Evolutionary conservation across 1,140 invertebrate genomes (phyloP).

Genomic region (Orchesella cincta): DNA sequence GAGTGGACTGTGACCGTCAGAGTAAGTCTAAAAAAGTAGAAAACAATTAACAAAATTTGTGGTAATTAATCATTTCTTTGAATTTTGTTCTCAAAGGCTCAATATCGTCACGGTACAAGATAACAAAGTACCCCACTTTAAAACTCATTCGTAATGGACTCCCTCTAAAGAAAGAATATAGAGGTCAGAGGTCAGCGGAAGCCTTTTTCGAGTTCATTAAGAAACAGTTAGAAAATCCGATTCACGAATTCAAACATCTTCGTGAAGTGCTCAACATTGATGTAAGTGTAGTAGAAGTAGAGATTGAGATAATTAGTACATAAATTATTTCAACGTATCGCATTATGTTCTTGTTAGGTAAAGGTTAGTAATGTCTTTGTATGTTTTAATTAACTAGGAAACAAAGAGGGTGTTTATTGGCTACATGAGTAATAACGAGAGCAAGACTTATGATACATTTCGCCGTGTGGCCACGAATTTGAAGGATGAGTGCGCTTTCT

Average conservation of each 20-base stretch:
- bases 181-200: conserved; percentile 77
- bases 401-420: conserved; percentile 86
- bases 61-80: not conserved
- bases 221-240: conserved; percentile 88
- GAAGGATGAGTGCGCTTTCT: conserved; percentile 94
- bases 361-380: too few relatives aligned
- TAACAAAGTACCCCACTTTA: conserved; percentile 97
- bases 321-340: not conserved
- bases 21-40: conserved; percentile 60
- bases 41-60: not conserved
- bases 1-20: conserved; percentile 95
- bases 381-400: conserved; percentile 29
- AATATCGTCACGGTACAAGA: conserved; percentile 87
- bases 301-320: not conserved
- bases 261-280: conserved; percentile 78
- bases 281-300: conserved; percentile 57
- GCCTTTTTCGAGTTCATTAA: conserved; percentile 82
- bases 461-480: conserved; percentile 81
- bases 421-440: conserved; percentile 83
- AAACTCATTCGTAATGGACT: conserved; percentile 95
- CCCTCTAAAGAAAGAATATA: conserved; percentile 90
- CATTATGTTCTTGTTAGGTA: not conserved
- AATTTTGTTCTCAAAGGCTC: conserved; percentile 60
- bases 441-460: conserved; percentile 76
- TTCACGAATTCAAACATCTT: conserved; percentile 74